These are phyloP conservation scores for Synodontis membranacea DNA, from an alignment of 2,113 vertebrate genomes.

Conservation along the genomic window DNA sequence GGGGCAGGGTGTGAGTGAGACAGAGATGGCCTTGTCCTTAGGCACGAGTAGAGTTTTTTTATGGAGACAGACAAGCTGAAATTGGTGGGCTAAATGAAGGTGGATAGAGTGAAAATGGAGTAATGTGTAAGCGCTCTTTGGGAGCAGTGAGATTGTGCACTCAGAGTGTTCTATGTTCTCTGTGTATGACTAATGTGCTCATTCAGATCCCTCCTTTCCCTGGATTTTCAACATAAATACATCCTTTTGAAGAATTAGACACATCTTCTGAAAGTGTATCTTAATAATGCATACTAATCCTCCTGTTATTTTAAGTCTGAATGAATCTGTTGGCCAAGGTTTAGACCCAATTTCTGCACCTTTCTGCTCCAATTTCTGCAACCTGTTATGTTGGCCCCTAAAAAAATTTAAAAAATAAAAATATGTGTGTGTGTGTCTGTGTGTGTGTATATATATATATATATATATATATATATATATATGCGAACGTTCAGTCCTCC, in stretches of 20 bases:
- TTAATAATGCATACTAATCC: neutral
- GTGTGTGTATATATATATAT: neutral
- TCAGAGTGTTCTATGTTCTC: constrained; percentile 7
- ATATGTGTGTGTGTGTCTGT: no score
- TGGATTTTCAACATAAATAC: constrained; percentile 9
- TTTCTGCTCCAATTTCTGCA: neutral
- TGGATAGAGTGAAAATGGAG: constrained; percentile 54
- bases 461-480: no score
- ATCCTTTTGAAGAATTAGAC: neutral
- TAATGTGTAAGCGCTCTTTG: constrained; percentile 42
- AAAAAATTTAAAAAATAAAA: no score
- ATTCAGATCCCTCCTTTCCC: constrained; percentile 35
- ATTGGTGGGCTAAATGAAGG: constrained; percentile 54
- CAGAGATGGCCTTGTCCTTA: constrained; percentile 23
- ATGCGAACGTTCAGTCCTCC: no score
- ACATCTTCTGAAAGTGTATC: neutral
- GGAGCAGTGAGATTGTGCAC: constrained; percentile 15
- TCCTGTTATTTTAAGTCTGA: constrained; percentile 11
- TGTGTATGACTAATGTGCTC: constrained; percentile 42
- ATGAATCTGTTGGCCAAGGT: constrained; percentile 5
- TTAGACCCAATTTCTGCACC: neutral
- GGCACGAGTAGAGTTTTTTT: constrained; percentile 41
- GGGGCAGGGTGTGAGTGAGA: constrained; percentile 7
- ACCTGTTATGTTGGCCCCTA: neutral
- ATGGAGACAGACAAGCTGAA: constrained; percentile 53